Evolutionary conservation across 2,888 invertebrate genomes (phyloP).

Genomic region (Diogma glabrata): DNA sequence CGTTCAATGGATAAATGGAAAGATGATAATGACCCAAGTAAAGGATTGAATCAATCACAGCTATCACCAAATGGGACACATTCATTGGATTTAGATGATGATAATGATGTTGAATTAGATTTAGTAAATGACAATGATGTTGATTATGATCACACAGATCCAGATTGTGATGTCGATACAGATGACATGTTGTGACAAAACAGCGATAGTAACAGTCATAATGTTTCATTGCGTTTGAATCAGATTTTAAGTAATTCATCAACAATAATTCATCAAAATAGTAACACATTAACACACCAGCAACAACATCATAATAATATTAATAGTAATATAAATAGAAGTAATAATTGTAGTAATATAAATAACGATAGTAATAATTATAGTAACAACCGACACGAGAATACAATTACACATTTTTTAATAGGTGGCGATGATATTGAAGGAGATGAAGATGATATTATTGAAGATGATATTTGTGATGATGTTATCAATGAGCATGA

Average conservation of each 20-base stretch:
- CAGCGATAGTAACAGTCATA: no score
- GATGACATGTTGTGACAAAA: slow-evolving; percentile 10
- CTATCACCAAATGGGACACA: slow-evolving; percentile 26
- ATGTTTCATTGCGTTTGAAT: slow-evolving; percentile 4
- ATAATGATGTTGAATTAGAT: slow-evolving; percentile 29
- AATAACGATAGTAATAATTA: slow-evolving; percentile 18
- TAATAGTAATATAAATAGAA: slow-evolving; percentile 4
- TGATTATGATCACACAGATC: slow-evolving; percentile 28
- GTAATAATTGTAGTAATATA: slow-evolving; percentile 6
- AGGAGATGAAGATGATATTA: slow-evolving; percentile 9
- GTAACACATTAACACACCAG: no score
- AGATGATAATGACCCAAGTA: slow-evolving; percentile 75
- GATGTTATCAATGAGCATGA: no score
- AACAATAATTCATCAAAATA: slow-evolving; percentile 1
- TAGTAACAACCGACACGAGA: slow-evolving; percentile 17
- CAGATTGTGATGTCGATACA: slow-evolving; percentile 22
- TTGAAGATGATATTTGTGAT: slow-evolving; percentile 22
- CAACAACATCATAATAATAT: slow-evolving; percentile 7
- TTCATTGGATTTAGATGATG: slow-evolving; percentile 31
- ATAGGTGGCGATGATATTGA: slow-evolving; percentile 8
- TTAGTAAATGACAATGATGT: slow-evolving; percentile 31
- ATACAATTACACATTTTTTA: slow-evolving; percentile 7
- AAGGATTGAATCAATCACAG: slow-evolving; percentile 21
- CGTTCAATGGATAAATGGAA: slow-evolving; percentile 98
- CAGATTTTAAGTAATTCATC: no score